A percentile compares a stretch with the other conserved stretches of the same genome.
Conservation (phyloP, 2,888 invertebrate species). For the Gerris lacustris region DNA sequence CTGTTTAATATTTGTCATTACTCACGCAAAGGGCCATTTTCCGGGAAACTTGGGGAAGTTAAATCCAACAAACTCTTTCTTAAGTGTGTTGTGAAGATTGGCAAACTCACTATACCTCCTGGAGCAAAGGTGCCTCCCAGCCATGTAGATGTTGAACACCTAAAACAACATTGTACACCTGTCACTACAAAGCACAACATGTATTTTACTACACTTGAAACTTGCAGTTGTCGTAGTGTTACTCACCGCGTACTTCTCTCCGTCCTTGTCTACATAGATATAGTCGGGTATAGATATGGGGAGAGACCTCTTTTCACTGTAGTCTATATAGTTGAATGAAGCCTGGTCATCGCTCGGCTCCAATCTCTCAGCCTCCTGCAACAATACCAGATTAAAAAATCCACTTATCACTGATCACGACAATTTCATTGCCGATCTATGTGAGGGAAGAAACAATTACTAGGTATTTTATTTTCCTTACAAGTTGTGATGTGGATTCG, state of each 20-base stretch:
- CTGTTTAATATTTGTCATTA: conserved; percentile 12
- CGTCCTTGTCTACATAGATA: conserved; percentile 72
- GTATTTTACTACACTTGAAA: no score
- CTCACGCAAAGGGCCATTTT: conserved; percentile 88
- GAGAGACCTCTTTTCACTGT: conserved; percentile 72
- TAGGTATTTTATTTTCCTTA: no score
- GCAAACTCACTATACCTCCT: conserved; percentile 92
- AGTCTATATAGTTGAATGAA: conserved; percentile 73
- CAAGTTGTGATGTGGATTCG: no score
- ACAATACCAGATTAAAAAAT: background rate
- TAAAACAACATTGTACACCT: conserved; percentile 28
- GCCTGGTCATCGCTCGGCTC: conserved; percentile 59
- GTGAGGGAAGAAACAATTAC: no score
- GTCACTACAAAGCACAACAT: no score
- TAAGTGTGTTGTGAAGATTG: conserved; percentile 70
- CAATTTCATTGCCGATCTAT: no score
- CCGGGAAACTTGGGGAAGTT: conserved; percentile 95
- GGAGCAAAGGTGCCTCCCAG: conserved; percentile 92
- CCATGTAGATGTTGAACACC: conserved; percentile 96
- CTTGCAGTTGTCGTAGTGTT: background rate
- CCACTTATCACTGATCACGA: no score
- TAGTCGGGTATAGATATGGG: conserved; percentile 71
- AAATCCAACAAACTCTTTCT: conserved; percentile 89
- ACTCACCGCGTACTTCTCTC: conserved; percentile 74
- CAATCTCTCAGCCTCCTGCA: conserved; percentile 37